A percentile compares a stretch with the other conserved stretches of the same genome.
phyloP scores from a whole-genome alignment of 2,797 vertebrate genomes.

The Benthosema pterotum region DNA sequence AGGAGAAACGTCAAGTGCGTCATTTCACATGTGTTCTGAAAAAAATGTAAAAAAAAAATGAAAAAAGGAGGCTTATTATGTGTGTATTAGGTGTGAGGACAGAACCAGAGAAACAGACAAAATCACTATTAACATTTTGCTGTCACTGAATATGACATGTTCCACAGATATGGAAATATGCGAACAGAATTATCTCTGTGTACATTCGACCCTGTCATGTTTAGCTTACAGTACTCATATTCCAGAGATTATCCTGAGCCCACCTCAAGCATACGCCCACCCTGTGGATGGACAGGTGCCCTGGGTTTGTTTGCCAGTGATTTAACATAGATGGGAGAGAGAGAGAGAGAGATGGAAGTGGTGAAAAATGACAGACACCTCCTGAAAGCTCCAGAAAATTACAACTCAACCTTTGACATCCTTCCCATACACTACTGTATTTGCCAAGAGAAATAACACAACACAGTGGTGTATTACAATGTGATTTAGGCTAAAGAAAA shows the following conservation, averaged over 20 bases:
- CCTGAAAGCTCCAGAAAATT: constrained; percentile 11
- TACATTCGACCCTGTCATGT: constrained; percentile 66
- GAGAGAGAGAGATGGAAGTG: not conserved
- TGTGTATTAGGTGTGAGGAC: no score
- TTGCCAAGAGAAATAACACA: not conserved
- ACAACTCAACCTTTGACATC: constrained; percentile 34
- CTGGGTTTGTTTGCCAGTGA: constrained; percentile 68
- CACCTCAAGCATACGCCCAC: constrained; percentile 55
- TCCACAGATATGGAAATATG: constrained; percentile 60
- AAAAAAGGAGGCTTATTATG: no score
- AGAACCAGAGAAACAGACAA: not conserved
- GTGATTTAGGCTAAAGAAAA: not conserved
- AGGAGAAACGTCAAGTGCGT: no score
- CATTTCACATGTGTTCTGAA: no score
- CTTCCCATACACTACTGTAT: no score
- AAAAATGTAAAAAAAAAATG: no score
- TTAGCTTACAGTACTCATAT: constrained; percentile 66
- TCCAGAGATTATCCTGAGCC: constrained; percentile 73
- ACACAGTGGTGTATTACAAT: not conserved
- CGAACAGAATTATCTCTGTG: constrained; percentile 58
- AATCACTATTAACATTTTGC: constrained; percentile 18
- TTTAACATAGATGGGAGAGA: constrained; percentile 48
- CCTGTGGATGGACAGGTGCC: constrained; percentile 64
- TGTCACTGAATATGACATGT: constrained; percentile 59
- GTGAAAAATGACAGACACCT: not conserved